Evolutionary conservation across 1,140 invertebrate species (phyloP), one percentile per base, ranked within the genome.

Genomic region (Himalopsyche phryganea): DNA sequence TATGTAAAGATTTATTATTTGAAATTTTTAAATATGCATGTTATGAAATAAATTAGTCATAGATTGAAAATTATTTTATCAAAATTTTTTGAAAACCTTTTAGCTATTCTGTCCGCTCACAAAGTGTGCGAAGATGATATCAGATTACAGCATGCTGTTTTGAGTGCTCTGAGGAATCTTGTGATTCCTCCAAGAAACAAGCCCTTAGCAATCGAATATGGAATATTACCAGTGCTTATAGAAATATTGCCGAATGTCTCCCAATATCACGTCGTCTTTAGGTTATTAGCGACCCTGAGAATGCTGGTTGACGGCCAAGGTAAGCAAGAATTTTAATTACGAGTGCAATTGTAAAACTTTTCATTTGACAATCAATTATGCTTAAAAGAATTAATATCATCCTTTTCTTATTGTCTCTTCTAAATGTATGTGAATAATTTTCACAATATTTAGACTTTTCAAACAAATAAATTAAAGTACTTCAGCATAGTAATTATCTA

Each of bases 271-370:
- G 90, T 94, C 1, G 86, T 91, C 20, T 94, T 93, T 67, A 94
- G 94, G 74, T 75, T 95, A 18, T 68, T 95, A 18, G 92, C 91
- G 7, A 90, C 91, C 14, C 71, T 94, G 2, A 80, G 92, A 50
- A 93, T 96, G 85, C 81, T 92, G 19, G 84, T 91, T 35, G 89
- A 91, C 76, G 85, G 86, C 10, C 89, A 92, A 81, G 81, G 82
- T 83, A 73, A 69, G 56, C 54, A 50, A 18, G 41, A 13, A 35
- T 57, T 28, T 28, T 28, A n/a, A n/a, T n/a, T n/a, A n/a, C n/a
- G n/a, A n/a, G n/a, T n/a, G n/a, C n/a, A n/a, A n/a, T n/a, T n/a
- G n/a, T n/a, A n/a, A n/a, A n/a, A n/a, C n/a, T n/a, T n/a, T n/a
- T n/a, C n/a, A n/a, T n/a, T n/a, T n/a, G n/a, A n/a, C n/a, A n/a